Percentiles rank a stretch among this genome's conserved stretches.
phyloP scores from a whole-genome alignment of 2,113 vertebrate species.

The Cranoglanis bouderius region DNA sequence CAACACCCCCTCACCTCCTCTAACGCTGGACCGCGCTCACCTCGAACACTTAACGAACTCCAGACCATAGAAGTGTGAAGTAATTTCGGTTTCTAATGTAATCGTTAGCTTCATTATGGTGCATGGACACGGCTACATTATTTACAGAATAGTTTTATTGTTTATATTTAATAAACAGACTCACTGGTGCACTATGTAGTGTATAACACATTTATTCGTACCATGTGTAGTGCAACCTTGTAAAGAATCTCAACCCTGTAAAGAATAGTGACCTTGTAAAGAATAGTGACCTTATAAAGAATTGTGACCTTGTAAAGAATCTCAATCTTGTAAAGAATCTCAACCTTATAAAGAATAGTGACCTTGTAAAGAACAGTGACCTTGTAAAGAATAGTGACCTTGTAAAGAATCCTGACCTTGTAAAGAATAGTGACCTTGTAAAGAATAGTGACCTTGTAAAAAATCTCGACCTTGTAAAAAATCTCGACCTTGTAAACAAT shows the following conservation, averaged over 20 bases:
- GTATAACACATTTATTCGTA: not conserved
- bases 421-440: too few species aligned
- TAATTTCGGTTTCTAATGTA: not conserved
- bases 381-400: too few species aligned
- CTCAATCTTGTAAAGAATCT: too few species aligned
- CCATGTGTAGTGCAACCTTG: not conserved
- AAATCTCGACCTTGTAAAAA: too few species aligned
- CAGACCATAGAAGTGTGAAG: not conserved
- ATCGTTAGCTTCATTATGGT: not conserved
- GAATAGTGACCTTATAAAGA: not conserved
- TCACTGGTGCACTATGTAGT: not conserved
- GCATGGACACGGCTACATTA: not conserved
- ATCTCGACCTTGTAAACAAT: too few species aligned
- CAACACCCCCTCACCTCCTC: not conserved
- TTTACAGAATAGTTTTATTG: not conserved
- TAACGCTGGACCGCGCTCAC: not conserved
- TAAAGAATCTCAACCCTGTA: not conserved
- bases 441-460: too few species aligned
- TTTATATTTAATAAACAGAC: not conserved
- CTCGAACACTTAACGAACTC: not conserved
- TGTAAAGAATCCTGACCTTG: too few species aligned
- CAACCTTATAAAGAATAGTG: too few species aligned
- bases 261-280: not conserved
- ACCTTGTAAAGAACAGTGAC: too few species aligned
- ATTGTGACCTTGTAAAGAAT: not conserved